Percentiles rank a stretch among this genome's conserved stretches.
phyloP scores from a whole-genome alignment of 2,113 vertebrate genomes.

The Chamaea fasciata region DNA sequence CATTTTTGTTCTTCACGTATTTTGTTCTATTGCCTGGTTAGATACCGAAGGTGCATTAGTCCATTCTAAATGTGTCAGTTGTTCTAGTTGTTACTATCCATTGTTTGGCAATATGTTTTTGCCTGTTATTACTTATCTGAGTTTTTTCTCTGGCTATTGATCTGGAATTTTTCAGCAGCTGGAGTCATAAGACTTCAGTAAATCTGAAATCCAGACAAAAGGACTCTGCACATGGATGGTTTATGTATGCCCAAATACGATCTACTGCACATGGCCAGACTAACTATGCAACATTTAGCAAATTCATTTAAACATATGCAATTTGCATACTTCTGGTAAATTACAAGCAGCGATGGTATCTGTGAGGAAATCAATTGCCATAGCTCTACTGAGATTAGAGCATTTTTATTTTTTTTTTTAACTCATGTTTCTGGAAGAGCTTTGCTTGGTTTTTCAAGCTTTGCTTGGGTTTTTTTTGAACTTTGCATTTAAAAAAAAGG shows the following conservation, averaged over 20 bases:
- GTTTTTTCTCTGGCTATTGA: neutral
- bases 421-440: neutral
- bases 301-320: neutral
- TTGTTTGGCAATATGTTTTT: neutral
- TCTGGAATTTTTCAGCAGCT: neutral
- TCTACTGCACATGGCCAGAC: neutral
- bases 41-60: neutral
- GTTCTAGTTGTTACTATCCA: neutral
- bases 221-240: rapidly evolving
- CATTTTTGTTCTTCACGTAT: neutral
- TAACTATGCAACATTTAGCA: neutral
- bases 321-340: neutral
- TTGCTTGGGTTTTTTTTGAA: neutral
- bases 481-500: neutral
- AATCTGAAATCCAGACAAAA: neutral
- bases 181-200: neutral
- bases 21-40: neutral
- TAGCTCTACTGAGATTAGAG: neutral
- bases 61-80: neutral
- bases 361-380: neutral
- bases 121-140: neutral
- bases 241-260: neutral
- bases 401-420: neutral
- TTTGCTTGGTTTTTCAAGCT: neutral
- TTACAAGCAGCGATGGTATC: neutral